Evolutionary conservation across 2,113 vertebrate genomes (phyloP), one percentile per base, ranked within the genome.

Genomic region (Chionodraco myersi): DNA sequence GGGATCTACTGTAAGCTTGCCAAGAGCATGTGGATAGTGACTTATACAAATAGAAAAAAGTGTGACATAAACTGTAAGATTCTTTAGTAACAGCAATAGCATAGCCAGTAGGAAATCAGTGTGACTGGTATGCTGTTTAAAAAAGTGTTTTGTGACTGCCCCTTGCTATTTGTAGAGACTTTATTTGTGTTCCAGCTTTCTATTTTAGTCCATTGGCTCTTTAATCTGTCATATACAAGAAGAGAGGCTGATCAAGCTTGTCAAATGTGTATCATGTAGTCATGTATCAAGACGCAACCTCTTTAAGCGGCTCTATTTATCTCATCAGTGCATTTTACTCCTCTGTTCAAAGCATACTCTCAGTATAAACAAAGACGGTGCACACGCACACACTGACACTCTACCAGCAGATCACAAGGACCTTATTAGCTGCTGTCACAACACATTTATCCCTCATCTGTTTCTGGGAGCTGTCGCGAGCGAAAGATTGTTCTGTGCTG

Each of bases 391-490:
- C 56, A 30, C 2, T 45, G 45, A 82, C 76, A 85, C 72, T 80
- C 53, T 30, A 76, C 48, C 86, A 84, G 91, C 86, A 64, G 76
- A 87, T 86, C 78, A 88, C 83, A 86, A 85, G 76, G 92, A 94
- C 91, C 86, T 91, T 93, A 94, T 96, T 95, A 95, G 92, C 83
- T 81, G 81, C 94, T 95, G 95, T 96, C 95, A 94, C 91, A 93
- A 89, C 90, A 89, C 92, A 95, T 96, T 95, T 95, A 93, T 93
- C 91, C 92, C 88, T 96, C 91, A 91, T 95, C 90, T 77, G 89
- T 96, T 95, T 95, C 87, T 91, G 83, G 79, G 82, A 74, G 72
- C 85, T 67, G 85, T 90, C 70, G 10, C 54, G 91, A 93, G 85
- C 91, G 91, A 92, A 94, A 94, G 95, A 94, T 90, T 89, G 82